These are phyloP conservation scores for Nomada lathburiana DNA, from an alignment of 2,888 invertebrate genomes.

Conservation along the genomic window DNA sequence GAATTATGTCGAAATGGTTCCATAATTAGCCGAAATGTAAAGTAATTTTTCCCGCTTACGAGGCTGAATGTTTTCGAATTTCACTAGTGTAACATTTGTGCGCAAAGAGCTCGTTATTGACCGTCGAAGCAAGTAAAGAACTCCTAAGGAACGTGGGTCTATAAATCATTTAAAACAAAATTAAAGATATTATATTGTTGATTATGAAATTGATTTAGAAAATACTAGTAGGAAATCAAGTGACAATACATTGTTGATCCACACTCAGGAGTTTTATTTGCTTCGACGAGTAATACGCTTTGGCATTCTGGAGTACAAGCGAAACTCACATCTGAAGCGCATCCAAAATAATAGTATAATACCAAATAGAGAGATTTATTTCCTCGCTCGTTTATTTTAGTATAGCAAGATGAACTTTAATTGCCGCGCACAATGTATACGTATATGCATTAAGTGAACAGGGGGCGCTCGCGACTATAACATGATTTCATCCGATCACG, in stretches of 20 bases:
- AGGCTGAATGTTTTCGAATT: background rate
- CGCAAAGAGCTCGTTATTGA: background rate
- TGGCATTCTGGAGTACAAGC: no score
- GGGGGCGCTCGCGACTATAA: no score
- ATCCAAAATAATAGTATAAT: no score
- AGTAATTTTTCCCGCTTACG: background rate
- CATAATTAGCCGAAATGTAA: background rate
- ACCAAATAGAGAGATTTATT: no score
- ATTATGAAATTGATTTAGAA: background rate
- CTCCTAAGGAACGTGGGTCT: background rate
- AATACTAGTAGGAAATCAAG: background rate
- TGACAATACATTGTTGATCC: slow-evolving; percentile 4
- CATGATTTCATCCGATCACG: background rate
- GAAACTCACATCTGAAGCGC: no score
- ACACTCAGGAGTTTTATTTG: background rate
- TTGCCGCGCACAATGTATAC: no score
- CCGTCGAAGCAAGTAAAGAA: background rate
- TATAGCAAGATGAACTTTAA: no score
- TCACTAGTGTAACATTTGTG: no score
- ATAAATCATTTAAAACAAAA: background rate
- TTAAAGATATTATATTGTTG: background rate
- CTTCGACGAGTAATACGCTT: background rate
- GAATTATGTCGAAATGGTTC: background rate
- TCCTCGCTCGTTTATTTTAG: no score
- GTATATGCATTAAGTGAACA: no score